Evolutionary conservation across 2,113 vertebrate species (phyloP).

Genomic region (Oryzias javanicus): DNA sequence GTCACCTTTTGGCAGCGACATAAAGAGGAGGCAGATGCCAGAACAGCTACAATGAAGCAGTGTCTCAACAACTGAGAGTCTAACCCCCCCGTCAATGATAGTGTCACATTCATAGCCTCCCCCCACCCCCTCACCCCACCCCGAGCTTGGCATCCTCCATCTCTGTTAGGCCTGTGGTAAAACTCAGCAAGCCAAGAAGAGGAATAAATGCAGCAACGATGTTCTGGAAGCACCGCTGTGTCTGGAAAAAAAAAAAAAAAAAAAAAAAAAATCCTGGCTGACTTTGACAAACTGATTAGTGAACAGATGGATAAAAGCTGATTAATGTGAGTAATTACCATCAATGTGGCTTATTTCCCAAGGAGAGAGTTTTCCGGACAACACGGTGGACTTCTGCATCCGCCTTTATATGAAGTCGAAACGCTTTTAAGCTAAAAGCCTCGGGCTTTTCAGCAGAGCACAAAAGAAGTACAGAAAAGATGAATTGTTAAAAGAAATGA

Average conservation of each 20-base stretch:
- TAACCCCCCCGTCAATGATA: slow-evolving; percentile 26
- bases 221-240: slow-evolving; percentile 49
- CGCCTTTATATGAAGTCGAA: slow-evolving; percentile 11
- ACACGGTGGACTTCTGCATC: slow-evolving; percentile 19
- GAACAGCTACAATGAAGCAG: slow-evolving; percentile 55
- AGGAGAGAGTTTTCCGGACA: slow-evolving; percentile 41
- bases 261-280: slow-evolving; percentile 68
- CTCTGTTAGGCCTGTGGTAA: slow-evolving; percentile 51
- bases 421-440: background rate
- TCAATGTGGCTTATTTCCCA: slow-evolving; percentile 54
- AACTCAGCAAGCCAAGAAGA: slow-evolving; percentile 51
- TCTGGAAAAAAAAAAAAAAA: no score
- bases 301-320: slow-evolving; percentile 64
- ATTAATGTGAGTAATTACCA: slow-evolving; percentile 76
- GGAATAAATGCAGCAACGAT: slow-evolving; percentile 42
- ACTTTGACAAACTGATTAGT: slow-evolving; percentile 75
- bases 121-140: slow-evolving; percentile 43
- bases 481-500: slow-evolving; percentile 13
- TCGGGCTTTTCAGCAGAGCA: background rate
- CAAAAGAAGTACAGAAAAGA: slow-evolving; percentile 1
- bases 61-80: slow-evolving; percentile 52
- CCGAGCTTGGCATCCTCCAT: slow-evolving; percentile 47
- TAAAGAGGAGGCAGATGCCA: slow-evolving; percentile 45
- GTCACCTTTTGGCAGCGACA: slow-evolving; percentile 51
- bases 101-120: slow-evolving; percentile 38